A percentile compares a stretch with the other conserved stretches of the same genome.
phyloP scores from a whole-genome alignment of 1,140 invertebrate genomes.

The Leptinotarsa undecemlineata region DNA sequence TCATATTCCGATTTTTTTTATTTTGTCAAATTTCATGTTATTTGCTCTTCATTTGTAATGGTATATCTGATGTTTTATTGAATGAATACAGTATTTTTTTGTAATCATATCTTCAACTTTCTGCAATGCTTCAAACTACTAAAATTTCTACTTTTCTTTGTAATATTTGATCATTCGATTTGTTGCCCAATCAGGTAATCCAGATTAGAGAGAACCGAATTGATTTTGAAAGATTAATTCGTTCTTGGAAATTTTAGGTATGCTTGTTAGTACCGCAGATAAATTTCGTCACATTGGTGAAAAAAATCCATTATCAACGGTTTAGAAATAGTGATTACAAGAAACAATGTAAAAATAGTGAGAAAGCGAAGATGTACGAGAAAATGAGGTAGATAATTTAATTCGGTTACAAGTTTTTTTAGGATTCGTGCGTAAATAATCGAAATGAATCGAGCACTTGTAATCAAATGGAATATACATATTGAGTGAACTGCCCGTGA shows the following conservation, averaged over 20 bases:
- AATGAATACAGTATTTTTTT: too few species aligned
- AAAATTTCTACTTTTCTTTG: too few species aligned
- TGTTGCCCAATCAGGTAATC: not conserved
- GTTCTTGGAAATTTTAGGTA: not conserved
- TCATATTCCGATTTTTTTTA: too few species aligned
- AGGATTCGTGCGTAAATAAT: not conserved
- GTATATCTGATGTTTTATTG: too few species aligned
- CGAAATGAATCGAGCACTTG: not conserved
- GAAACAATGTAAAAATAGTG: conserved; percentile 6
- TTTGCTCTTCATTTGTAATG: too few species aligned
- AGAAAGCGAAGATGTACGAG: conserved; percentile 2
- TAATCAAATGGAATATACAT: not conserved
- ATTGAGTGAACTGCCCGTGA: too few species aligned
- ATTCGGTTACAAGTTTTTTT: not conserved
- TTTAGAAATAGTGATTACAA: not conserved
- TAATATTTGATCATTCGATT: not conserved
- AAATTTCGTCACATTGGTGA: not conserved
- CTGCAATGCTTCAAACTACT: too few species aligned
- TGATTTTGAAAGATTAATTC: not conserved
- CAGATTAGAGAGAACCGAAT: conserved; percentile 1
- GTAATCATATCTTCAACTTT: too few species aligned
- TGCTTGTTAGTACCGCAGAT: not conserved
- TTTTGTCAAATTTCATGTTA: too few species aligned
- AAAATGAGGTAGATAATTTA: not conserved
- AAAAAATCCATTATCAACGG: conserved; percentile 1